Evolutionary conservation across 2,888 invertebrate genomes (phyloP).

Genomic region (Dryadula phaetusa): DNA sequence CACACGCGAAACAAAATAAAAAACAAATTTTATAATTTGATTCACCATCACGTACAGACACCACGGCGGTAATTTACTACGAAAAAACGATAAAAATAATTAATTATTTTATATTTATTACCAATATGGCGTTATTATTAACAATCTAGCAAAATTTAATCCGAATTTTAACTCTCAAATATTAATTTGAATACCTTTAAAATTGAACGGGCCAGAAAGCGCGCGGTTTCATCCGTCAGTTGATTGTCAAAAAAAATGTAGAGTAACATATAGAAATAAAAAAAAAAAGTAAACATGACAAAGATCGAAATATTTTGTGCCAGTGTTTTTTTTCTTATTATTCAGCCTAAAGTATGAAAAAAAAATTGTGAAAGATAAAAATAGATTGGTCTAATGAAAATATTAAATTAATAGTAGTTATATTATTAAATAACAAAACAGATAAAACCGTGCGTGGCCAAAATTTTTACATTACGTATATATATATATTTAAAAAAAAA

Average conservation of each 20-base stretch:
- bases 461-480: neutral
- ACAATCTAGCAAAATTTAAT: conserved; percentile 17
- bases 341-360: conserved; percentile 3
- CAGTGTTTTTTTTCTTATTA: neutral
- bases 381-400: conserved; percentile 4
- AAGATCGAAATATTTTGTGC: conserved; percentile 15
- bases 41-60: neutral
- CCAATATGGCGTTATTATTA: conserved; percentile 15
- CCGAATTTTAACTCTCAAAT: neutral
- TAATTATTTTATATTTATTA: conserved; percentile 6
- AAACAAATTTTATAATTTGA: neutral
- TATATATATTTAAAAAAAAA: conserved; percentile 2
- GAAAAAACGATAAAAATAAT: too few relatives aligned
- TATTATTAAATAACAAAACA: neutral
- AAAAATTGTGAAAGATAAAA: neutral
- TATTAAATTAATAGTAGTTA: neutral
- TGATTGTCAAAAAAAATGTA: neutral
- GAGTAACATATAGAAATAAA: neutral
- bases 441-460: neutral
- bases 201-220: neutral
- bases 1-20: neutral
- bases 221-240: conserved; percentile 12
- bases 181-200: conserved; percentile 9
- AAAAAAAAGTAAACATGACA: conserved; percentile 4
- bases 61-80: conserved; percentile 8